These are phyloP conservation scores for Halocynthia roretzi DNA, from an alignment of 23 tunicate species.

Conservation along the genomic window DNA sequence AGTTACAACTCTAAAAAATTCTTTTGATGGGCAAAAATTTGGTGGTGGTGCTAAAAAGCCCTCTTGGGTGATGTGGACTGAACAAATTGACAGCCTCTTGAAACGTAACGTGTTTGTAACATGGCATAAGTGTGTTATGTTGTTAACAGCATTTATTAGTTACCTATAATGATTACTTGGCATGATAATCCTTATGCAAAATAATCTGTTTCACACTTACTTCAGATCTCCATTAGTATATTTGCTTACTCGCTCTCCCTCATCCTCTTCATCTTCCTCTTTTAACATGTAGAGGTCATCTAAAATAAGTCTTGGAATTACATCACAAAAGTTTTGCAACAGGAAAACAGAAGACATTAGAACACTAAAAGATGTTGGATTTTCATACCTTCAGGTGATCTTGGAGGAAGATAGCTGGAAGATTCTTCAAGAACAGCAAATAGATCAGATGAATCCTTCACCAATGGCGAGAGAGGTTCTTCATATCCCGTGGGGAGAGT, in stretches of 20 bases:
- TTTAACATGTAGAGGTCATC: slow-evolving; percentile 72
- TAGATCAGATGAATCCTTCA: slow-evolving; percentile 64
- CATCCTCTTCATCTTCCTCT: slow-evolving; percentile 62
- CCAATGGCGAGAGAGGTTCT: slow-evolving; percentile 83
- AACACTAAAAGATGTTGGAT: background rate
- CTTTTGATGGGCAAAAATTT: no score
- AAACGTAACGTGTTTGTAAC: no score
- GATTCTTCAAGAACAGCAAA: slow-evolving; percentile 60
- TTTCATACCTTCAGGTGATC: slow-evolving; percentile 36
- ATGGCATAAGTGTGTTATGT: no score
- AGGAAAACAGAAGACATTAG: background rate
- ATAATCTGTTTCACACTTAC: background rate
- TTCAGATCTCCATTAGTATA: slow-evolving; percentile 9
- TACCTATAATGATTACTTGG: no score
- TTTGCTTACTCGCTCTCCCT: background rate
- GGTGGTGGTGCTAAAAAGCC: no score
- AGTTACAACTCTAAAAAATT: no score
- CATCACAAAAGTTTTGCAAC: slow-evolving; percentile 27
- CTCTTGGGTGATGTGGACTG: no score
- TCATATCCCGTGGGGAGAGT: slow-evolving; percentile 86
- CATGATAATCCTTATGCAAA: no score
- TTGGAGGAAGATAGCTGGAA: slow-evolving; percentile 84
- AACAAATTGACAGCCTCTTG: no score
- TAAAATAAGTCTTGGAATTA: no score
- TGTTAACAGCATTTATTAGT: no score